Base-by-base conservation (phyloP, 64 coral and sea anemone genomes). In the Montipora efflorescens region DNA sequence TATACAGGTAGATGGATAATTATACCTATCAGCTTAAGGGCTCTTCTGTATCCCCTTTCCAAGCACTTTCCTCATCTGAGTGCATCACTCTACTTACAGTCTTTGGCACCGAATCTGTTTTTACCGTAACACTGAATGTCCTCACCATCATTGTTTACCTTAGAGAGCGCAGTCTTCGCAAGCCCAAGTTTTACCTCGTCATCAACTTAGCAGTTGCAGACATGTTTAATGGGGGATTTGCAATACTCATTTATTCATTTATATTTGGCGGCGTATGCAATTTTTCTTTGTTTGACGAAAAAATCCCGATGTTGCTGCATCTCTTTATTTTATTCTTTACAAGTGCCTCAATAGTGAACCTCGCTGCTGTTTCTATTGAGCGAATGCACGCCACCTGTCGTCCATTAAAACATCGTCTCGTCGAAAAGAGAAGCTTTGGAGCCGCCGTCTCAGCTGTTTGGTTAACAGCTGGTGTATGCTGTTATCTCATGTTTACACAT, bases 161-260 rank as follows among this genome's bases (percentile, higher is more conserved):
- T 2, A 81, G 22, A 59, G 25, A 25, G 8, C n/a, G n/a, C 8
- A 57, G 20, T 81, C 79, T 81, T 22, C 51, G 79, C 8, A 81
- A 57, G 50, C 79, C 49, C 9, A 59, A 19, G 20, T 57, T 23
- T 48, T 81, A 59, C 21, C 19, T 81, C 19, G 51, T 81, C 1
- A 55, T 81, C 6, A 58, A 55, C 23, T 19, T 81, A 51, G 21
- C 79, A 57, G 21, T 84, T 46, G 36, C 36, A 19, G 81, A 84
- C 66, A 69, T 84, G 81, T 20, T 84, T 2, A 59, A 47, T 18
- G 81, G 81, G 25, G 81, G 81, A 62, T 45, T 45, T 82, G 21
- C 71, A 25, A 10, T 5, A 7, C 9, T 19, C 10, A 13, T 68
- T 13, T 4, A 68, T 74, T 74, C n/a, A 25, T 28, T 23, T 8